A percentile compares a stretch with the other conserved stretches of the same genome.
Evolutionary conservation across 2,888 invertebrate species (phyloP).

Genomic region (Neoascia interrupta): DNA sequence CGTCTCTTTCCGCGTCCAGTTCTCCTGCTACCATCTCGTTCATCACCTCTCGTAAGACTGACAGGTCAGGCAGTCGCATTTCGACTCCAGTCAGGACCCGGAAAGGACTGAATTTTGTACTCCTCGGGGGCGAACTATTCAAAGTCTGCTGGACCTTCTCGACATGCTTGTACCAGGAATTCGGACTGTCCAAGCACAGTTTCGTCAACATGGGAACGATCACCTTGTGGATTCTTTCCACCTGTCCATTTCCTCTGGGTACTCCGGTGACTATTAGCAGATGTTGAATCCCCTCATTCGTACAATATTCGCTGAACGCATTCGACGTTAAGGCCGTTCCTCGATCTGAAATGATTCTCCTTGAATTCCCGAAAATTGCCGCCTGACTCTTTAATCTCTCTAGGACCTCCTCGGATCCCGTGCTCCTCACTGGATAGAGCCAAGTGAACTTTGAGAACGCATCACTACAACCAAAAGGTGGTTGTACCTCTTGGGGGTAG

Average conservation of each 20-base stretch:
- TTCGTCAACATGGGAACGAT: background rate
- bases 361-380: conserved; percentile 41
- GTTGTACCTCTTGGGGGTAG: conserved; percentile 73
- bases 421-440: conserved; percentile 73
- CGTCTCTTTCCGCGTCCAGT: background rate
- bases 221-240: conserved; percentile 55
- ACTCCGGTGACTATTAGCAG: conserved; percentile 72
- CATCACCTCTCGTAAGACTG: background rate
- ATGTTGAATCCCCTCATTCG: conserved; percentile 71
- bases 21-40: background rate
- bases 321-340: conserved; percentile 76
- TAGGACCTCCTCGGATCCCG: conserved; percentile 72
- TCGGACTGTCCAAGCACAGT: background rate
- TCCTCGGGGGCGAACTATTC: background rate
- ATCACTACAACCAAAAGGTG: conserved; percentile 73
- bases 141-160: background rate
- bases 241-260: conserved; percentile 75
- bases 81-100: too few relatives aligned
- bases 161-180: background rate
- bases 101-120: too few relatives aligned
- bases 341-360: conserved; percentile 75
- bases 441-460: conserved; percentile 76
- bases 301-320: conserved; percentile 73
- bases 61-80: too few relatives aligned
- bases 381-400: conserved; percentile 64